Evolutionary conservation across 35 echinoderm and acorn worm species (phyloP), one percentile per base, ranked within the genome.

Genomic region (Anneissia japonica): DNA sequence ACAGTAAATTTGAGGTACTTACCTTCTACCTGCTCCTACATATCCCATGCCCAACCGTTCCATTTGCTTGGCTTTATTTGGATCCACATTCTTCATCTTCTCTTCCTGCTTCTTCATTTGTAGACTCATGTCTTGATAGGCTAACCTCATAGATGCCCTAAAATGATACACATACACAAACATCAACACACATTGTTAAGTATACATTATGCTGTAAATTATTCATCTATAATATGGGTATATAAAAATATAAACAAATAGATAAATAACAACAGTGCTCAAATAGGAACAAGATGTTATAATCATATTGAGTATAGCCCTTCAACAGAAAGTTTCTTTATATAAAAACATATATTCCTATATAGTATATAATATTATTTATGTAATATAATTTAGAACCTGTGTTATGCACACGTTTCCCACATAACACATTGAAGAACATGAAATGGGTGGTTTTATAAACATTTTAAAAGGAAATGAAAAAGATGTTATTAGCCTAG

Each of bases 1-100:
- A 6, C 26, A 78, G 31, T 36, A n/a, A 83, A 0, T 82, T 29
- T 0, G 73, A 31, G 4, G 3, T 56, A 13, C 90, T 93, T 88
- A 94, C 96, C 77, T 77, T 84, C 96, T 89, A 26, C 92, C 93
- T 51, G 86, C 86, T 38, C 92, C 93, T 39, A 86, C 86, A 79
- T 89, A 99, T 73, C 96, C 96, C 96, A 99, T 99, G 29, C 96
- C 96, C 76, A 99, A 87, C 55, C 96, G 84, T 81, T 94, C 96
- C 96, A 99, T 99, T 73, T 99, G 96, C 46, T 93, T 80, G 3
- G 96, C 96, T 92, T 99, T 94, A 73, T 89, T 89, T 26, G 92
- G 96, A 81, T 99, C 87, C 46, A 77, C 89, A 72, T 64, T 89
- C 75, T 99, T 99, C 79, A 94, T 73, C 41, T 87, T 87, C 5